Conservation (phyloP, 2,888 invertebrate species). For the Hymenopus coronatus region DNA sequence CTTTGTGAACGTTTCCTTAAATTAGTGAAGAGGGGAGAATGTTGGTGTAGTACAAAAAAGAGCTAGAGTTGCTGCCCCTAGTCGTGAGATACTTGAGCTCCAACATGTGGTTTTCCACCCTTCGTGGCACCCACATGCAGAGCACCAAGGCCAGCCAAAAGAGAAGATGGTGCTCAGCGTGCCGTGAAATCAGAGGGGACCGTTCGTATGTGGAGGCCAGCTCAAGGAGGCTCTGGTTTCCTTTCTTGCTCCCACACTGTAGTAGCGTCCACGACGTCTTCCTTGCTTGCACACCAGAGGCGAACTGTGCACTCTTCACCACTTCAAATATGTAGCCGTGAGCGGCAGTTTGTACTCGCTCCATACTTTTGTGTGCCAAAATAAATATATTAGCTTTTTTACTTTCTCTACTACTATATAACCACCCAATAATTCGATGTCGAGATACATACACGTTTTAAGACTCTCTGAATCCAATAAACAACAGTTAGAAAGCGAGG, state of each 20-base stretch:
- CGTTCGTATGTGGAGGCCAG: neutral
- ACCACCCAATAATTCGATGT: too few species aligned
- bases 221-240: neutral
- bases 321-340: too few species aligned
- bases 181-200: constrained; percentile 15
- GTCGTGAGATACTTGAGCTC: neutral
- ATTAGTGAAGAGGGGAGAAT: neutral
- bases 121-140: neutral
- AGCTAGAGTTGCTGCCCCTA: neutral
- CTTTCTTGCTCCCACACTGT: neutral
- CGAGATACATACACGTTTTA: too few species aligned
- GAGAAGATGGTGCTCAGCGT: constrained; percentile 8
- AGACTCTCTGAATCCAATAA: too few species aligned
- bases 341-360: too few species aligned
- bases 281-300: neutral
- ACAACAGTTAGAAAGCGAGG: too few species aligned
- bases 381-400: too few species aligned
- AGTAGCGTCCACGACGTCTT: too few species aligned
- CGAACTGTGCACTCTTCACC: neutral
- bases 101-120: neutral
- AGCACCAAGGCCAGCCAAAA: constrained; percentile 1
- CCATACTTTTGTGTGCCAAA: too few species aligned
- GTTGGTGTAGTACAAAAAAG: neutral
- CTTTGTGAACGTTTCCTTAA: too few species aligned
- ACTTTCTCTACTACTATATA: too few species aligned